Percentiles rank a stretch among this genome's conserved stretches.
Evolutionary conservation across 2,797 vertebrate species (phyloP).

Genomic region (Australoheros facetus): DNA sequence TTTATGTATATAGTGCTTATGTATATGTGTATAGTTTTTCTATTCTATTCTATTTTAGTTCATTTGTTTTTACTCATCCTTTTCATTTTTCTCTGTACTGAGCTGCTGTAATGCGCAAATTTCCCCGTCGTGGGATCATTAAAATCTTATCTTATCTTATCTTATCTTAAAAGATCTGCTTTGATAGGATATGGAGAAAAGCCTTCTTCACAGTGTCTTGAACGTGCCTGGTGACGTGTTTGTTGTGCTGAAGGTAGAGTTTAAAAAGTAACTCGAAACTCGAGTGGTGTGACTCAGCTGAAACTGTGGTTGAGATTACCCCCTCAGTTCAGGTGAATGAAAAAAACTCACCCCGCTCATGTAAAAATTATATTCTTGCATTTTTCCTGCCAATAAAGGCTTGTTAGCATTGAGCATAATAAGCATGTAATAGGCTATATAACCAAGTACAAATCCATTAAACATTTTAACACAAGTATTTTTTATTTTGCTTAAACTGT

Average conservation of each 20-base stretch:
- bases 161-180: too few species aligned
- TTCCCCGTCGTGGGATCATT: too few species aligned
- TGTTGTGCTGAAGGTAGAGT: neutral
- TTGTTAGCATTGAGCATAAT: neutral
- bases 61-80: too few species aligned
- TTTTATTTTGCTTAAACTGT: neutral
- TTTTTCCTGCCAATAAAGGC: neutral
- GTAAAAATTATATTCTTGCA: neutral
- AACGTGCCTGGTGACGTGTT: neutral
- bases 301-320: conserved; percentile 21
- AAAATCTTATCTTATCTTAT: too few species aligned
- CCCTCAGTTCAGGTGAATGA: neutral
- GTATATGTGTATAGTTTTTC: too few species aligned
- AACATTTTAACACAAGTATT: neutral
- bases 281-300: conserved; percentile 47
- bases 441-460: neutral
- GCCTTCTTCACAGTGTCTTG: neutral
- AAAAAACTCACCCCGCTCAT: neutral
- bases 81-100: too few species aligned
- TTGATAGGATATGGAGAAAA: neutral
- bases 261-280: neutral
- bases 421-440: neutral
- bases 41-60: too few species aligned
- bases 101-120: too few species aligned
- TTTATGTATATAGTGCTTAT: too few species aligned